Percentiles rank a stretch among this genome's conserved stretches.
phyloP scores from a whole-genome alignment of 2,113 vertebrate species.

The Caranx melampygus region DNA sequence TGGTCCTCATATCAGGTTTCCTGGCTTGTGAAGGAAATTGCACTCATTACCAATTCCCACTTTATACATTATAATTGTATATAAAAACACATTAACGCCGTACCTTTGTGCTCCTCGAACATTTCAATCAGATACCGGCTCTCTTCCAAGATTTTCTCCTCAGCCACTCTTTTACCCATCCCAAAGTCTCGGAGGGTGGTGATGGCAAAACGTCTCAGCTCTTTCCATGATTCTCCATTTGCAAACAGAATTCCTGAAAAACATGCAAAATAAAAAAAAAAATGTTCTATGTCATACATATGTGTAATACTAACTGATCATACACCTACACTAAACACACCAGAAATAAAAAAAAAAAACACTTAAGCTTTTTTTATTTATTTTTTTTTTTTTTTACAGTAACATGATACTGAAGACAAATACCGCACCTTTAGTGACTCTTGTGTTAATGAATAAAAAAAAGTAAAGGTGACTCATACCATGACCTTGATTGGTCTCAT shows the following conservation, averaged over 20 bases:
- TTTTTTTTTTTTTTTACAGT: no score
- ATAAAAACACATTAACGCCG: background rate
- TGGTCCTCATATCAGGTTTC: background rate
- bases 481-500: conserved; percentile 72
- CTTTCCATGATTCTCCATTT: conserved; percentile 78
- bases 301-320: background rate
- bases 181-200: conserved; percentile 78
- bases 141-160: conserved; percentile 77
- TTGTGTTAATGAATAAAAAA: background rate
- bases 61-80: background rate
- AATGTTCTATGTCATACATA: background rate
- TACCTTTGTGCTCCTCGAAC: conserved; percentile 62
- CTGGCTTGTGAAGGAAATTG: background rate
- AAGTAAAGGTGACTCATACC: conserved; percentile 69
- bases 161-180: conserved; percentile 72
- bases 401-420: no score
- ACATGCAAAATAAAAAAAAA: background rate
- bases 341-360: background rate
- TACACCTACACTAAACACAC: background rate
- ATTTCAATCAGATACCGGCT: conserved; percentile 53
- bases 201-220: conserved; percentile 79
- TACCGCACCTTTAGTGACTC: background rate
- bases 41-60: background rate
- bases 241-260: conserved; percentile 68
- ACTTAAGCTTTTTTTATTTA: no score